Base-by-base conservation (phyloP, 2,113 vertebrate species). In the Herpailurus yagouaroundi region DNA sequence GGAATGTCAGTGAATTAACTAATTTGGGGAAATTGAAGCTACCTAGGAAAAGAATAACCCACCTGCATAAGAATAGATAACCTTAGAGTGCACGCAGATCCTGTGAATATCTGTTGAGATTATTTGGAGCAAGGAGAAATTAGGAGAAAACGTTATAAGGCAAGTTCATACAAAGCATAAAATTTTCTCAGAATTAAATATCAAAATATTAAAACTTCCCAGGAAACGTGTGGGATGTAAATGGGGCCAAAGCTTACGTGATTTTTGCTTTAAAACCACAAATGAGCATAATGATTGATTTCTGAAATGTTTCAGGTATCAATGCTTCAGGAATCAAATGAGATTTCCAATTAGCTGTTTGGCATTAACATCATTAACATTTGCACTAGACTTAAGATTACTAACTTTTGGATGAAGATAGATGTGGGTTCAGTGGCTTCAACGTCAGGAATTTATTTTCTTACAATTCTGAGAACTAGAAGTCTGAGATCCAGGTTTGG, bases 1-100 rank as follows among this genome's bases (percentile, higher is more conserved):
- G 19, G 55, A 76, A 96, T 74, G 95, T 95, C 18, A 88, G 89
- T 95, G 85, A 38, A 63, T 92, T 71, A 23, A 29, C 27, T 85
- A 48, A 63, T 69, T 27, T 48, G 0, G 38, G 31, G 8, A 14
- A 64, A n/a, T 50, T 36, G 27, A 1, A 89, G 19, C 10, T 16
- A 50, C 12, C 10, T 19, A 79, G 6, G 33, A n/a, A 29, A 36
- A 94, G 27, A 55, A 64, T 3, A 69, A 80, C 19, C 25, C 11
- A 76, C 0, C 9, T 31, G 19, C 2, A 7, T 21, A 73, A 45
- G 0, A 66, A 38, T 4, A 29, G 10, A 38, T 1, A 48, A 13
- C 29, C 25, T 7, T 7, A 27, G 12, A 21, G 8, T 29, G 1
- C 41, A 60, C 55, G 8, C 4, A 45, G 3, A 33, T 41, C 45